phyloP scores from a whole-genome alignment of 2,113 vertebrate species.

The Bubo blakistoni region DNA sequence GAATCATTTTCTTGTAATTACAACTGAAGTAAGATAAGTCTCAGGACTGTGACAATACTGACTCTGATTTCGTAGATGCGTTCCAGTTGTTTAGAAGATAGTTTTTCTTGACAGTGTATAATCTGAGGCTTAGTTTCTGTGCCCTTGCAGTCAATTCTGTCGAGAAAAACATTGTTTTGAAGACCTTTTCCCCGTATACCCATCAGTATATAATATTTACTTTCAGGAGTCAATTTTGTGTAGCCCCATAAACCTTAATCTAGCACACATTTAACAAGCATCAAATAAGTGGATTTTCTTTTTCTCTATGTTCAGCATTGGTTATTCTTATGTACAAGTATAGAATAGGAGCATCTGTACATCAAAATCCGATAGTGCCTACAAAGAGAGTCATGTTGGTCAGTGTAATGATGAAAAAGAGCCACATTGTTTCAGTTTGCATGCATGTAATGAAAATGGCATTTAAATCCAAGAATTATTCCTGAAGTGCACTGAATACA shows the following conservation, averaged over 20 bases:
- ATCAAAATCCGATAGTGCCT: background rate
- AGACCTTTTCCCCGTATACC: background rate
- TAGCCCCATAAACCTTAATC: background rate
- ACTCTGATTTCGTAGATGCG: background rate
- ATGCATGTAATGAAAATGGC: background rate
- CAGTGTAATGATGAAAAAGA: background rate
- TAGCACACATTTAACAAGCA: background rate
- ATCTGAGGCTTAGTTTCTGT: background rate
- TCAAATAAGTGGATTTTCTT: background rate
- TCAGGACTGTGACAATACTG: background rate
- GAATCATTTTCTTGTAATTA: background rate
- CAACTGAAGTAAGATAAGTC: background rate
- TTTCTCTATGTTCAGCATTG: background rate
- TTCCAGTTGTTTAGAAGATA: background rate
- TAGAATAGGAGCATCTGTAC: background rate
- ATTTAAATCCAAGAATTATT: background rate
- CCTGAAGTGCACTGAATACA: background rate
- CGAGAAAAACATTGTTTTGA: background rate
- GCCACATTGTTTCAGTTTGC: background rate
- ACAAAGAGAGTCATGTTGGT: background rate
- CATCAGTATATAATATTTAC: background rate
- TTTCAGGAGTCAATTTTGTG: background rate
- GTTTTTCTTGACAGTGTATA: background rate
- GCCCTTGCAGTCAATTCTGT: background rate
- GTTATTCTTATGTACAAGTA: background rate